Percentiles rank a stretch among this genome's conserved stretches.
phyloP scores from a whole-genome alignment of 1,140 invertebrate species.

The Rhyzopertha dominica region DNA sequence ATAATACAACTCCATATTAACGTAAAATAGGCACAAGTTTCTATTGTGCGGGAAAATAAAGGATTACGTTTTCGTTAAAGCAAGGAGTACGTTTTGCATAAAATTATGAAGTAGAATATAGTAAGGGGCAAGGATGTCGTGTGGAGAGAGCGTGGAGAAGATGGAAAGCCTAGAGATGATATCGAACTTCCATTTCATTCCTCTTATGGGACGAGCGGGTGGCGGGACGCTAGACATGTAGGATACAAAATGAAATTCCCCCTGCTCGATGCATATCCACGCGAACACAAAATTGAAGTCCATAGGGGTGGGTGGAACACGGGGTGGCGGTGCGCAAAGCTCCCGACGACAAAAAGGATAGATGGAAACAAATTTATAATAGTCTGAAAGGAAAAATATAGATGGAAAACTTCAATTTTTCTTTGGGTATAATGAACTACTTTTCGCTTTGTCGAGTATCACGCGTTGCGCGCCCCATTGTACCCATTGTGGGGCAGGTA shows the following conservation, averaged over 20 bases:
- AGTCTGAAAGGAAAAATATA: constrained; percentile 30
- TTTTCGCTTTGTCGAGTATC: too few relatives aligned
- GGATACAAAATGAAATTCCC: constrained; percentile 44
- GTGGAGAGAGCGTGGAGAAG: constrained; percentile 17
- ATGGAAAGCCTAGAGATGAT: constrained; percentile 34
- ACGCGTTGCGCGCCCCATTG: too few relatives aligned
- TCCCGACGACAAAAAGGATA: constrained; percentile 35
- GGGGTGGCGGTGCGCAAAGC: constrained; percentile 18
- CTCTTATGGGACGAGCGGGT: constrained; percentile 30
- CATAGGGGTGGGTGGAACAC: constrained; percentile 30
- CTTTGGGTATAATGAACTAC: too few relatives aligned
- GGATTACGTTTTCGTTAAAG: too few relatives aligned
- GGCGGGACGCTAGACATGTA: constrained; percentile 31
- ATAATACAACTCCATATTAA: too few relatives aligned
- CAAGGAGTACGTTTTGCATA: too few relatives aligned
- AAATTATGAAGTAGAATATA: constrained; percentile 14
- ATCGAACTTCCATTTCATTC: constrained; percentile 42
- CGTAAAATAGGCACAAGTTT: too few relatives aligned
- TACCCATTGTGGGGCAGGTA: too few relatives aligned
- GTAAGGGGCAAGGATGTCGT: constrained; percentile 16
- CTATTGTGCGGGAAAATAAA: too few relatives aligned
- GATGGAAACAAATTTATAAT: constrained; percentile 42
- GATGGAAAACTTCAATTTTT: too few relatives aligned
- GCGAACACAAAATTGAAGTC: constrained; percentile 42
- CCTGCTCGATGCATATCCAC: constrained; percentile 35